Base-by-base conservation (phyloP, 2,797 vertebrate species). In the Etheostoma nigrum region DNA sequence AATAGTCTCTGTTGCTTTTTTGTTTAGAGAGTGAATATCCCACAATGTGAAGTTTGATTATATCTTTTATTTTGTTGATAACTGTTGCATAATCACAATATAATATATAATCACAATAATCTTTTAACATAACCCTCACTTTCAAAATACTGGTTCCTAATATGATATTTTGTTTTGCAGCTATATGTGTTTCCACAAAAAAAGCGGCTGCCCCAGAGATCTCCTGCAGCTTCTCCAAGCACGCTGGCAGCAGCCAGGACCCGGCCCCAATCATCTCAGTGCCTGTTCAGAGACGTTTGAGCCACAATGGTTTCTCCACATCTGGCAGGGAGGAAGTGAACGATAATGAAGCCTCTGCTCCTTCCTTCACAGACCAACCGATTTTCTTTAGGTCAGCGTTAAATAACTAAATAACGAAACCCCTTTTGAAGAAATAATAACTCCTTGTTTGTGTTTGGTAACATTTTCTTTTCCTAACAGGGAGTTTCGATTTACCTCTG, bases 401-500 rank as follows among this genome's bases (percentile, higher is more conserved):
- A 25, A 44, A 55, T 19, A 44, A 64, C n/a, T 33, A 21, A 57
- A 64, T 19, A 16, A 10, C 30, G 2, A 51, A 59, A 47, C 3
- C 5, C 1, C 0, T 19, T 65, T 30, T 40, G 4, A 71, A 62
- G 3, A 48, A 33, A 58, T 12, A 2, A 33, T 69, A 69, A 18
- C 79, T 53, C 1, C 19, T 52, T 63, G 3, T 45, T 27, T 53
- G 5, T 53, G 15, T 74, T 51, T 54, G 53, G 15, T 25, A 10
- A 66, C 13, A 1, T 45, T 27, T 61, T 40, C 5, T 63, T 70
- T 76, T 70, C 53, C 23, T 58, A 25, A 74, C 86, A 99, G 98
- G 92, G 98, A 99, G 93, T 99, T 99, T 91, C 95, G 98, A n/a
- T 99, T 99, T 86, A 99, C 96, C 0, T 97, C 97, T 19, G 98